Base-by-base conservation (phyloP, 2,888 invertebrate genomes). In the Lepetodrilus schrolli region DNA sequence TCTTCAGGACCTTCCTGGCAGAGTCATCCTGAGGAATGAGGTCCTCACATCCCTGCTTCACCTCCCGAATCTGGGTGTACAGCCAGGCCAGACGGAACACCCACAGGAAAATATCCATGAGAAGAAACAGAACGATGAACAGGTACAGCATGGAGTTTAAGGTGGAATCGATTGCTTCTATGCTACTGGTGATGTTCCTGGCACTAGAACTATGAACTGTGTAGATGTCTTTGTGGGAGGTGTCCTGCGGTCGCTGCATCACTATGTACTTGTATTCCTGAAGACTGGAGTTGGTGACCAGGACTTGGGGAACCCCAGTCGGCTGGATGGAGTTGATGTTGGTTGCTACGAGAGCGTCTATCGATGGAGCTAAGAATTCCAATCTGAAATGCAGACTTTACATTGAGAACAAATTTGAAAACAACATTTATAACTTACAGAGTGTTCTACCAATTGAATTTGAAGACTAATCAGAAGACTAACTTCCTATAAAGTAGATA, bases 61-160 rank as follows among this genome's bases (percentile, higher is more conserved):
- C 82, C 43, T 82, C 80, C 34, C 73, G 74, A 20, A 84, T 68
- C 71, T 83, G 82, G 66, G 75, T 79, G 38, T 73, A 77, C 66
- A 85, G 50, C 86, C 88, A 85, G 5, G 84, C 81, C 47, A 86
- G 78, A n/a, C 88, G 79, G 72, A 84, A 87, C 8, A 76, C 68
- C 48, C 84, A 75, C 38, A 88, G 77, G 7, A 86, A 77, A 0
- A 82, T 66, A 75, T 88, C 88, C 68, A 86, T 71, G 1, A 82
- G 20, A 8, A 87, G 49, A 75, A 88, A 87, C 13, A 84, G 76
- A 47, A 78, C 78, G 10, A 88, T 83, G 34, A 86, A 80, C 20
- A 85, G 80, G 66, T 84, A 83, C 26, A 84, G 65, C 21, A 82
- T 75, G 17, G 13, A 48, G 43, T 51, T 47, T 4, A 26, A 23